A percentile compares a stretch with the other conserved stretches of the same genome.
Conservation (phyloP, 2,888 invertebrate genomes). For the Scaptomyza polygonia region DNA sequence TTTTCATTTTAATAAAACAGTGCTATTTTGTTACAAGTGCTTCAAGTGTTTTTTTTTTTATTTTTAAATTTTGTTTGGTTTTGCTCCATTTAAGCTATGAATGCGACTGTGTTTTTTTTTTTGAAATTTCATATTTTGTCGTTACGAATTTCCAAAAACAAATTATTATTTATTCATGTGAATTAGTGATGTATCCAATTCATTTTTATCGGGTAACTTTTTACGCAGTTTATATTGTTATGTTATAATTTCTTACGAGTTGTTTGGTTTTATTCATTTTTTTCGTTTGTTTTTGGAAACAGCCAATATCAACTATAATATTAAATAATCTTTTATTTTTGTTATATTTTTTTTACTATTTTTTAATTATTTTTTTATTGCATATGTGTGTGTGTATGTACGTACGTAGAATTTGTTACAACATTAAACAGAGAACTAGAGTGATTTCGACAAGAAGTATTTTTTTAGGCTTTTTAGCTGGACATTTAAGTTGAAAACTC, state of each 20-base stretch:
- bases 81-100: constrained; percentile 46
- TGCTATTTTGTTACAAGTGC: constrained; percentile 80
- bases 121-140: constrained; percentile 27
- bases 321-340: constrained; percentile 42
- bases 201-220: constrained; percentile 12
- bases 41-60: constrained; percentile 55
- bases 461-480: constrained; percentile 41
- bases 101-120: constrained; percentile 35
- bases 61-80: constrained; percentile 16
- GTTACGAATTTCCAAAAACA: constrained; percentile 55
- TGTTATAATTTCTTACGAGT: constrained; percentile 40
- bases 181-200: constrained; percentile 30
- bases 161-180: constrained; percentile 41
- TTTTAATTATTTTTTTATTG: constrained; percentile 24
- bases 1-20: constrained; percentile 75
- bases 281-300: constrained; percentile 42
- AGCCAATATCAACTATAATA: constrained; percentile 56
- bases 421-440: constrained; percentile 72
- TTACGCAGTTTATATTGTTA: constrained; percentile 45
- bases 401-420: constrained; percentile 63
- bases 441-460: constrained; percentile 36
- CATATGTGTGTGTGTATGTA: constrained; percentile 54
- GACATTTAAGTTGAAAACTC: constrained; percentile 53
- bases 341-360: constrained; percentile 12
- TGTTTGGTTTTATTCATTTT: constrained; percentile 23